These are phyloP conservation scores for Oreotrochilus melanogaster DNA, from an alignment of 2,113 vertebrate genomes.

Conservation along the genomic window DNA sequence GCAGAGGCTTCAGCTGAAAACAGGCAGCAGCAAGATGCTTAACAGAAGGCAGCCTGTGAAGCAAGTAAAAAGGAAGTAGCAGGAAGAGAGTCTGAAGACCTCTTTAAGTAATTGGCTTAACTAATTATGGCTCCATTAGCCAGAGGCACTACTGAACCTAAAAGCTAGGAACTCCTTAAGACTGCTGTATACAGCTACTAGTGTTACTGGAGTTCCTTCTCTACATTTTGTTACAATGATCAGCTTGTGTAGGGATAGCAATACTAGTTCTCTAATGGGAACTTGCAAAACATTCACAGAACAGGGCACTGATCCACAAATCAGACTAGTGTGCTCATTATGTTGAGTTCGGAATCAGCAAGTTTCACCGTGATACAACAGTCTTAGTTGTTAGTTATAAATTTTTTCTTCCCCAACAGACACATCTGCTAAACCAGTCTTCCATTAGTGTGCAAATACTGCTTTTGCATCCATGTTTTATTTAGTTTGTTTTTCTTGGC, in stretches of 20 bases:
- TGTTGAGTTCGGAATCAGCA: background rate
- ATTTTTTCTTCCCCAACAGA: background rate
- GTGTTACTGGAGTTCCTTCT: background rate
- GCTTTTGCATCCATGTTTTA: constrained; percentile 10
- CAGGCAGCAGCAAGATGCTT: background rate
- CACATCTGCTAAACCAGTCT: background rate
- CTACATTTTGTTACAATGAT: background rate
- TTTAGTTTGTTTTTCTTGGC: constrained; percentile 18
- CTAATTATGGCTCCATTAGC: background rate
- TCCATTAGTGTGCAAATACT: background rate
- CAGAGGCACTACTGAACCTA: background rate
- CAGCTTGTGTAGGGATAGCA: background rate
- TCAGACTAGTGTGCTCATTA: background rate
- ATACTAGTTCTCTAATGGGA: background rate
- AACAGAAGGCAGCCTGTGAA: background rate
- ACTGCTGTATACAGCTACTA: background rate
- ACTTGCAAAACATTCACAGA: background rate
- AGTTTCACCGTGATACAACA: background rate
- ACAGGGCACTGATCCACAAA: background rate
- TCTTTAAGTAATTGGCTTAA: constrained; percentile 18
- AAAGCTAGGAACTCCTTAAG: background rate
- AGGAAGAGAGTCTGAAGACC: background rate
- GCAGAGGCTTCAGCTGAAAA: background rate
- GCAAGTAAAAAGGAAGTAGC: background rate
- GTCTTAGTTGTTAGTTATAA: background rate